phyloP scores from a whole-genome alignment of 2,797 vertebrate genomes.

The Gorsachius magnificus region DNA sequence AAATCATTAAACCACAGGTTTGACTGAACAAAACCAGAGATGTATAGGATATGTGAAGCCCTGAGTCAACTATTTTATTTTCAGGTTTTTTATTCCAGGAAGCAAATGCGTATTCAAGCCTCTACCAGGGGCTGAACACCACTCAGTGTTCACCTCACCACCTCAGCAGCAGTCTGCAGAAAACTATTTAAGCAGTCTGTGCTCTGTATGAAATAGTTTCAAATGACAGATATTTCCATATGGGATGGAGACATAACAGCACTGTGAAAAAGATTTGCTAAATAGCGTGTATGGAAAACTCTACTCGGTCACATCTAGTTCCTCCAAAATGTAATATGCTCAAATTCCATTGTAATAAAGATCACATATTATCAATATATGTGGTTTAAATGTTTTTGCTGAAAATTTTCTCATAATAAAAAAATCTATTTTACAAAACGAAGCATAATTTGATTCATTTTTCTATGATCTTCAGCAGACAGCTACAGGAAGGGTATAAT shows the following conservation, averaged over 20 bases:
- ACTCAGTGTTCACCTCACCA: too few relatives aligned
- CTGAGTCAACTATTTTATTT: background rate
- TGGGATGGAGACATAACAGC: background rate
- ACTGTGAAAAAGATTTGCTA: background rate
- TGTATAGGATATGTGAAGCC: background rate
- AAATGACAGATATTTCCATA: background rate
- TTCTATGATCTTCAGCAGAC: background rate
- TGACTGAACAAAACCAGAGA: background rate
- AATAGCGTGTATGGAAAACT: background rate
- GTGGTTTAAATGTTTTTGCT: background rate
- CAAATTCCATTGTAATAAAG: background rate
- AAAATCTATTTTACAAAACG: background rate
- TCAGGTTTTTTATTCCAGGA: background rate
- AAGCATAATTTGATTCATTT: background rate
- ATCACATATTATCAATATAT: background rate
- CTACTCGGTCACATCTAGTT: background rate
- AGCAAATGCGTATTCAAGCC: background rate
- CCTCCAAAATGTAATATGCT: background rate
- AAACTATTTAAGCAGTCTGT: background rate
- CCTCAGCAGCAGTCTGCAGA: background rate
- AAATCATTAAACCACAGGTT: background rate
- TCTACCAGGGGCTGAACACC: background rate
- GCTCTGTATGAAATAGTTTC: background rate
- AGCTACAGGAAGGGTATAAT: background rate
- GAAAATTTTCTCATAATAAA: background rate